Base-by-base conservation (phyloP, 1,140 invertebrate species). In the Fragariocoptes setiger region DNA sequence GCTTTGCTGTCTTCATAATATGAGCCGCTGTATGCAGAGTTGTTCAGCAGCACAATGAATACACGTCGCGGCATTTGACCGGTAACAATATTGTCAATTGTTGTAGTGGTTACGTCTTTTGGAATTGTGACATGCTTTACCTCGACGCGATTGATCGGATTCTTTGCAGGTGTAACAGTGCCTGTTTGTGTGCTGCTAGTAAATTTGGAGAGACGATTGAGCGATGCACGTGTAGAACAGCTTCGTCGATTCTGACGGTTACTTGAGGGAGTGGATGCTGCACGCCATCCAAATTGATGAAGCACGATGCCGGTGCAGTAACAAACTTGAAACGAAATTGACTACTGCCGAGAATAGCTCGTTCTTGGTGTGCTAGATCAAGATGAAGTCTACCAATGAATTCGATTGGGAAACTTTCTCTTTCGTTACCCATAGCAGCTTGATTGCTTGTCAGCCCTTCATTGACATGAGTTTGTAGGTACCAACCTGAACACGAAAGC, bases 1-100 rank as follows among this genome's bases (percentile, higher is more conserved):
- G 16, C 21, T 39, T 40, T 22, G 15, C 40, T 14, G 41, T 38
- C 18, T 46, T 25, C 31, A 4, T 43, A 14, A n/a, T 37, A 41
- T 25, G 45, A 31, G 3, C 38, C 38, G 21, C 21, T 39, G 16
- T 15, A 39, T 18, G 38, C 38, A 4, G 38, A 3, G 21, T 39
- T 39, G n/a, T 21, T 17, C 5, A 39, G 18, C 17, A 39, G 14
- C 3, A 21, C 3, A 3, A 39, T 3, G 20, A 39, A 39, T 21
- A 39, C 3, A 19, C 38, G 14, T 3, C 38, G 3, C 3, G 38
- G 38, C n/a, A 50, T 14, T 21, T 41, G 39, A 0, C 47, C 45
- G 3, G 21, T 40, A 8, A 51, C 36, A n/a, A 51, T 19, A 19
- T 46, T 46, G 39, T 49, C 46, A 21, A 49, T 48, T 22, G 17